Conservation (phyloP, 2,797 vertebrate genomes). For the Amblyopsis hoosieri region DNA sequence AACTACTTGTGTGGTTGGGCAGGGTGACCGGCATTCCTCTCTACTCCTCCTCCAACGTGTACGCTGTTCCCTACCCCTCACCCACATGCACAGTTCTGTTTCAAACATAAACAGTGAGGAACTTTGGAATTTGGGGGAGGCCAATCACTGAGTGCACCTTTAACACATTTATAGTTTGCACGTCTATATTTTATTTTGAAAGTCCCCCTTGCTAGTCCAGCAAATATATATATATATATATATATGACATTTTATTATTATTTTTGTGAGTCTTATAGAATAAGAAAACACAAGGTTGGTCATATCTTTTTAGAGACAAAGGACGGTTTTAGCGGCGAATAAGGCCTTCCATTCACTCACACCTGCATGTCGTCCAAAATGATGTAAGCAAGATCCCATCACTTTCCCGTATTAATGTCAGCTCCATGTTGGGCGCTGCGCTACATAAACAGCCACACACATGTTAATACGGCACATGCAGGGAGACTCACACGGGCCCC, state of each 20-base stretch:
- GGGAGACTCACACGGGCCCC: constrained; percentile 71
- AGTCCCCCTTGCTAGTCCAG: constrained; percentile 2
- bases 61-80: too few relatives aligned
- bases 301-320: constrained; percentile 32
- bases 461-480: constrained; percentile 77
- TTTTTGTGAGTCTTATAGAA: constrained; percentile 24
- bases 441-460: constrained; percentile 78
- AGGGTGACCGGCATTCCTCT: too few relatives aligned
- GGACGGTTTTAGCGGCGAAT: constrained; percentile 19
- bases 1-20: neutral
- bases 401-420: constrained; percentile 80
- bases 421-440: constrained; percentile 66
- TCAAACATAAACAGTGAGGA: neutral
- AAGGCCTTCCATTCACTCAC: constrained; percentile 61
- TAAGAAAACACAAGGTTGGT: constrained; percentile 45
- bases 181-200: constrained; percentile 20
- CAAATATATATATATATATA: constrained; percentile 21
- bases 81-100: neutral
- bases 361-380: constrained; percentile 72
- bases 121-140: neutral
- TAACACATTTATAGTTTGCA: constrained; percentile 30
- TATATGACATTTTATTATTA: constrained; percentile 5
- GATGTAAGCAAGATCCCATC: constrained; percentile 73
- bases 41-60: too few relatives aligned
- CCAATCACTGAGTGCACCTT: neutral